Percentiles rank a stretch among this genome's conserved stretches.
These are phyloP conservation scores for Thalassarche chlororhynchos DNA, from an alignment of 2,113 vertebrate genomes.

Conservation along the genomic window DNA sequence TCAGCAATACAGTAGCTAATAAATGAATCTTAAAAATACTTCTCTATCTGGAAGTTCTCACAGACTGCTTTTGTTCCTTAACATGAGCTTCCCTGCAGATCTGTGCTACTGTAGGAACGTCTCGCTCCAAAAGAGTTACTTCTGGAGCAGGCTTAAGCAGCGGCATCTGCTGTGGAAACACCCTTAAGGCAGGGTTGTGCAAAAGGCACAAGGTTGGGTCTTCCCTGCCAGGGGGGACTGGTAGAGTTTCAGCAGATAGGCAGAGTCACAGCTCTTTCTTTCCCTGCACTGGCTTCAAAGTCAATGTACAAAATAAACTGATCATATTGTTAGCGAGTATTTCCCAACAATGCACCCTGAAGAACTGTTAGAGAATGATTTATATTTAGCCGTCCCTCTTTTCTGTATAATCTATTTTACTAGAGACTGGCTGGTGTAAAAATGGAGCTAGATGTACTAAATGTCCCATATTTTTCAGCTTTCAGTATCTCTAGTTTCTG, in stretches of 20 bases:
- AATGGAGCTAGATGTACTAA: background rate
- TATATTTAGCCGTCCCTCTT: background rate
- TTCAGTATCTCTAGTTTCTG: background rate
- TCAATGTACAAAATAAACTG: background rate
- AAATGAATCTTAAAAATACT: background rate
- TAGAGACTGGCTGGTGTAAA: background rate
- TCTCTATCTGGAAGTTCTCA: background rate
- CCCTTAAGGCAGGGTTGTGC: background rate
- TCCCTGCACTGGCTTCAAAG: background rate
- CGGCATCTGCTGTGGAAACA: background rate
- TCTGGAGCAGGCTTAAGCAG: background rate
- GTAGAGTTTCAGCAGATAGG: background rate
- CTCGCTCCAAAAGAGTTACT: background rate
- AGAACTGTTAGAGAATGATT: conserved; percentile 9
- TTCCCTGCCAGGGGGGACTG: background rate
- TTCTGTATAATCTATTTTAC: background rate
- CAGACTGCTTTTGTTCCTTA: background rate
- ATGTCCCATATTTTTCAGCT: background rate
- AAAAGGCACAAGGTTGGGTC: background rate
- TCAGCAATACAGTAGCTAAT: background rate
- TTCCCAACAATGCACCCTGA: background rate
- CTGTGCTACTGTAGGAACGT: background rate
- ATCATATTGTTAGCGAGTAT: background rate
- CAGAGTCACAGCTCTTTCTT: background rate
- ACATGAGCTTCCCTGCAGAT: background rate